Conservation (phyloP, 2,113 vertebrate species). For the Platichthys flesus region DNA sequence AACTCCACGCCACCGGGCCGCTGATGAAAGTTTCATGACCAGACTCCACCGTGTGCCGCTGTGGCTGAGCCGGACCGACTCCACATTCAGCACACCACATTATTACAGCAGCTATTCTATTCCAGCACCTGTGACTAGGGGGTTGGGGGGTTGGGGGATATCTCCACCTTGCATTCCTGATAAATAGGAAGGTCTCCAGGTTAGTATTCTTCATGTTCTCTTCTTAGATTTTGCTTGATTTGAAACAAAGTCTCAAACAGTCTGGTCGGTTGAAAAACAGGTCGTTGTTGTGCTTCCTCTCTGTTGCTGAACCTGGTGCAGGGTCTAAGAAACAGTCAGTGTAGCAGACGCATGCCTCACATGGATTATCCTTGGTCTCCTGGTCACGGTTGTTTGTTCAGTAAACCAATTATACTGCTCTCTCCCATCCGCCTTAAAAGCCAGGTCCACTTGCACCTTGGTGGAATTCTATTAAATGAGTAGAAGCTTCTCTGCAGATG, state of each 20-base stretch:
- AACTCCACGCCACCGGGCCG: constrained; percentile 61
- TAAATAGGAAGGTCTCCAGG: background rate
- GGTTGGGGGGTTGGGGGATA: background rate
- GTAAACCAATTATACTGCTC: no score
- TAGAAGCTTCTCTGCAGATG: background rate
- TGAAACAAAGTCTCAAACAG: background rate
- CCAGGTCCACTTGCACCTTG: background rate
- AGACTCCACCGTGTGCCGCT: constrained; percentile 43
- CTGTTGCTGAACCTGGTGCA: no score
- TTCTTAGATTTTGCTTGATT: background rate
- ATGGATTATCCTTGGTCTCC: background rate
- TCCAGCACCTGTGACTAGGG: background rate
- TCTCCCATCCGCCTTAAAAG: background rate
- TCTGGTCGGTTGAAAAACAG: no score
- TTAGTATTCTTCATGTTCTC: background rate
- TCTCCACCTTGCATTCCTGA: background rate
- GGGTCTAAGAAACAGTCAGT: no score
- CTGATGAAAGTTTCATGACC: constrained; percentile 79
- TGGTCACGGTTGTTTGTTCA: background rate
- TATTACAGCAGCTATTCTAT: constrained; percentile 15
- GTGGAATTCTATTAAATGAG: background rate
- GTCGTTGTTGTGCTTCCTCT: no score
- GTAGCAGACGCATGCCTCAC: no score
- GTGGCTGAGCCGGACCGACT: constrained; percentile 15
- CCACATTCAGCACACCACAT: constrained; percentile 26